phyloP scores from a whole-genome alignment of 2,113 vertebrate species.

The Taurulus bubalis region DNA sequence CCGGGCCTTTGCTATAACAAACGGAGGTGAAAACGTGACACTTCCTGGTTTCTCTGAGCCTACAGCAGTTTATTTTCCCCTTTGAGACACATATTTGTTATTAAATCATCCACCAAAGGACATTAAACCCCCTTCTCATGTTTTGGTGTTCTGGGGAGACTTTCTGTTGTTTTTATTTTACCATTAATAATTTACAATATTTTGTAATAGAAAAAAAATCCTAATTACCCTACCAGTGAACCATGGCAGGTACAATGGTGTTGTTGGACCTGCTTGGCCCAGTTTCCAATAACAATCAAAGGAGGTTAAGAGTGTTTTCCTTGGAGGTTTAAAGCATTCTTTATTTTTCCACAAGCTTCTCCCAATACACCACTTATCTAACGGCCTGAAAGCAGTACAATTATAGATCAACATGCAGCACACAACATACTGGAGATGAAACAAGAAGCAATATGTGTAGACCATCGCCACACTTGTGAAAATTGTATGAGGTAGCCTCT shows the following conservation, averaged over 20 bases:
- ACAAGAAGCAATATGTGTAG: background rate
- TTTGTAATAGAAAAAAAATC: background rate
- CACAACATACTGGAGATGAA: background rate
- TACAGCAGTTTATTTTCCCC: conserved; percentile 10
- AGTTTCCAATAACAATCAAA: conserved; percentile 14
- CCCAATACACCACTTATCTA: conserved; percentile 6
- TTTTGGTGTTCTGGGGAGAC: background rate
- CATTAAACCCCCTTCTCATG: background rate
- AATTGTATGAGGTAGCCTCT: background rate
- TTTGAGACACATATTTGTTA: conserved; percentile 9
- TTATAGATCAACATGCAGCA: background rate
- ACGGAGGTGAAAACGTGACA: conserved; percentile 18
- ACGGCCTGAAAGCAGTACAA: background rate
- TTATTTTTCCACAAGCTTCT: conserved; percentile 7
- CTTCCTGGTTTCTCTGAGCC: conserved; percentile 16
- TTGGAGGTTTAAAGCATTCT: background rate
- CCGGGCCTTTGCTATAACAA: conserved; percentile 38
- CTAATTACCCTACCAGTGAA: conserved; percentile 14
- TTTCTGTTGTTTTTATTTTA: background rate
- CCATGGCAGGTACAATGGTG: background rate
- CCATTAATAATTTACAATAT: background rate
- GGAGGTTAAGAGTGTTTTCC: conserved; percentile 19
- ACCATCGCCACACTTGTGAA: background rate
- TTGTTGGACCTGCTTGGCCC: background rate
- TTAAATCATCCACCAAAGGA: conserved; percentile 2